Conservation (phyloP, 1,140 invertebrate genomes). For the Philopotamus ludificatus region DNA sequence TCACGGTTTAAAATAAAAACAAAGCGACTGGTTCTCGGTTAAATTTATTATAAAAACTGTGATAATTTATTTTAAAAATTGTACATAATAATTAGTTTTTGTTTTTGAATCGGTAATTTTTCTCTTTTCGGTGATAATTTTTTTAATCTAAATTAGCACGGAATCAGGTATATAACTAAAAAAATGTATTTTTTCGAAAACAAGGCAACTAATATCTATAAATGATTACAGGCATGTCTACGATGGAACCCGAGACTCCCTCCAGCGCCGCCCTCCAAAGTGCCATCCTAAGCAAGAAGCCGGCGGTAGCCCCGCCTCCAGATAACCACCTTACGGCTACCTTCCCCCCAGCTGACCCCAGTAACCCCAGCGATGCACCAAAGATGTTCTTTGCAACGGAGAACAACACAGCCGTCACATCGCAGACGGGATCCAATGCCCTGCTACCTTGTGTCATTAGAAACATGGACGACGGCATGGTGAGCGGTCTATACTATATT, state of each 20-base stretch:
- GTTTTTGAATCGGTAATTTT: neutral
- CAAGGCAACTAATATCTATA: neutral
- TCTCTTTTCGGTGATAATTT: neutral
- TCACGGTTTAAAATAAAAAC: too few relatives aligned
- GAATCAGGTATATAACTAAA: neutral
- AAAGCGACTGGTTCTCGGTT: too few relatives aligned
- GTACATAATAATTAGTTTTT: too few relatives aligned
- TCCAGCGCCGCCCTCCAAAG: constrained; percentile 30
- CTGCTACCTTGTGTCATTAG: constrained; percentile 78
- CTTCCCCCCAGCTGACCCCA: constrained; percentile 50
- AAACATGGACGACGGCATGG: constrained; percentile 81
- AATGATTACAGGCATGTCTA: constrained; percentile 27
- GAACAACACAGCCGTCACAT: constrained; percentile 76
- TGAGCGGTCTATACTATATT: too few relatives aligned
- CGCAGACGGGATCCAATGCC: constrained; percentile 79
- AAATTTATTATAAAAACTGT: too few relatives aligned
- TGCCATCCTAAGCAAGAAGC: constrained; percentile 34
- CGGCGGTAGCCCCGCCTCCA: constrained; percentile 40
- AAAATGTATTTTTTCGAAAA: neutral
- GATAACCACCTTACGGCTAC: constrained; percentile 54
- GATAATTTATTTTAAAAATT: too few relatives aligned
- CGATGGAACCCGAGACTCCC: constrained; percentile 12
- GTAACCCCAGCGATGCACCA: constrained; percentile 39
- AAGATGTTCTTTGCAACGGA: constrained; percentile 74
- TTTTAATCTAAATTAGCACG: neutral